Evolutionary conservation across 2,797 vertebrate genomes (phyloP), one percentile per base, ranked within the genome.

Genomic region (Carapus acus): DNA sequence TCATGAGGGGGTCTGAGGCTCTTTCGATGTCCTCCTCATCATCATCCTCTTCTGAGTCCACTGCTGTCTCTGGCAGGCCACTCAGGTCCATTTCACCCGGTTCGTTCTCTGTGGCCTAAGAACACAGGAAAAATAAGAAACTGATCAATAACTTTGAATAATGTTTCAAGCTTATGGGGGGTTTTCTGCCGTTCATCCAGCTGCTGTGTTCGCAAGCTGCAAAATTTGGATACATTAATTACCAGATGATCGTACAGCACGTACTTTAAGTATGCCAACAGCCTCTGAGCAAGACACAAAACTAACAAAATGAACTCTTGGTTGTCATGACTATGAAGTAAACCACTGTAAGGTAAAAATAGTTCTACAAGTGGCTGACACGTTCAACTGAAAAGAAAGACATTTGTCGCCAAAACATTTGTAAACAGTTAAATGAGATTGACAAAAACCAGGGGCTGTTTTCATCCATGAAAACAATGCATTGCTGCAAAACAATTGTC

Each of bases 11-110:
- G 70, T 98, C 95, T 0, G 96, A 97, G 2, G 94, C 93, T 51
- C 95, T 88, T 74, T 99, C 96, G 58, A 97, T 97, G 68, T 99
- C 96, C 84, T 99, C 96, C 75, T 99, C 96, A 18, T 99, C 96
- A 0, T 99, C 96, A 1, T 99, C 96, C 47, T 99, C 96, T 69
- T 99, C 96, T 0, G 96, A 98, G 84, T 99, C 96, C 16, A 99
- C 96, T 16, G 94, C 96, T 8, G 96, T 97, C 85, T 99, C 96
- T 4, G 94, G 95, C 76, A 99, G 86, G 66, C 96, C 96, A 67
- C 94, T 97, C 69, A 99, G 90, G 89, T 99, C 96, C 96, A 98
- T 99, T 86, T 99, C 96, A 52, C 96, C 93, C 27, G 92, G 89
- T 80, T 99, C 96, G 83, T 93, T 94, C 86, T 98, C 96, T 51